Evolutionary conservation across 2,113 vertebrate genomes (phyloP), one percentile per base, ranked within the genome.

Genomic region (Dicentrarchus labrax): DNA sequence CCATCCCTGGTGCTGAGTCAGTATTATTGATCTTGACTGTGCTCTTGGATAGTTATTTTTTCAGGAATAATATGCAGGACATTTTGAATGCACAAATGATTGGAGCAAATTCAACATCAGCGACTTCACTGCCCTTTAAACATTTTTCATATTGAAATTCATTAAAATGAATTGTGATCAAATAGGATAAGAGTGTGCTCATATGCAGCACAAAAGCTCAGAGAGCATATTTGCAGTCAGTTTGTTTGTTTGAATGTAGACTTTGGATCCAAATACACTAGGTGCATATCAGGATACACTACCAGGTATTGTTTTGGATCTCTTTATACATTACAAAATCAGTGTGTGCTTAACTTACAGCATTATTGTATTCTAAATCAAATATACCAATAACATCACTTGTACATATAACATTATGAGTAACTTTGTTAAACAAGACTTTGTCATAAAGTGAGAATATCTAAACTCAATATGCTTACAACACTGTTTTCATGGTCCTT

Each of bases 201-300:
- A 6, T 6, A 56, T 68, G 19, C 60, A 80, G 47, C 74, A 64
- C 36, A 68, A 24, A 62, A 10, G 85, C 78, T 86, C 92, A 93
- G 71, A 91, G 88, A 84, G 74, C 77, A 89, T 91, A 78, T 94
- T 94, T 92, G 81, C 79, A 85, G 59, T 30, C 30, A 85, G 67
- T 11, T n/a, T 91, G 65, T 93, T 92, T 94, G 91, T 87, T 88
- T 87, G 61, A 80, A 70, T 75, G 24, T 71, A 87, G 87, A 94
- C 93, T 93, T 94, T 94, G 91, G 81, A 87, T 83, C 76, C 22
- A 71, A 84, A 78, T 57, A 77, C 17, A 80, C 17, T 5, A 0
- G 48, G 76, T 82, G 16, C 62, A 87, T 68, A 36, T 76, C 17
- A 84, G 77, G 53, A 87, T 67, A 84, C 59, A 61, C 21, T 8